Evolutionary conservation across 2,797 vertebrate genomes (phyloP), one percentile per base, ranked within the genome.

Genomic region (Australoheros facetus): DNA sequence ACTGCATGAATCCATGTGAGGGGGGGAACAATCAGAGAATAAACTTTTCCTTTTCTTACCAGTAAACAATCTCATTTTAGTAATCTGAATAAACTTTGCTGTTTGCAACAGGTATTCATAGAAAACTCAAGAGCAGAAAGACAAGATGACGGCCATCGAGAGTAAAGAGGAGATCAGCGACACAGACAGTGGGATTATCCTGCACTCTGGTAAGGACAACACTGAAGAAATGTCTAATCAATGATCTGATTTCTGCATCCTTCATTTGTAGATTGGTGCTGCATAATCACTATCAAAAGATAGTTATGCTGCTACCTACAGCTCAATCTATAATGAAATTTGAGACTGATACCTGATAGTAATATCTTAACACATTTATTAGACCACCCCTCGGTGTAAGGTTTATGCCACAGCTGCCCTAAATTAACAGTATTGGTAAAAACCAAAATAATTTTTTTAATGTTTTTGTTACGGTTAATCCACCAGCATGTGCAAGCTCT

Each of bases 121-220:
- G 53, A 76, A 75, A 64, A 72, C 56, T 32, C 5, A 28, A 81
- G 66, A 75, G 79, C 73, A 77, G 42, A 74, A 1, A 77, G 56
- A 79, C 30, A 76, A 77, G 78, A 95, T 94, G 94, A 94, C 92
- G 4, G 80, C 90, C 87, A 95, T 96, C 83, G 96, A 97, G 87
- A 94, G 91, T 76, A 97, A 96, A 93, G 97, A 97, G 88, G 97
- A 97, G 90, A 95, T 95, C 94, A 98, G 97, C 66, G 97, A 97
- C 92, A 96, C 95, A 0, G 97, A 98, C 94, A 98, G 97, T 2
- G 97, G 97, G 81, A 96, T 98, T 84, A 97, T 97, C 81, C 83
- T 98, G 73, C 96, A 97, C 90, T 97, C 96, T 56, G 97, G 97
- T 97, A 90, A 93, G 93, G 73, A 81, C 19, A 54, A 51, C 13